Evolutionary conservation across 2,113 vertebrate genomes (phyloP), one percentile per base, ranked within the genome.

Genomic region (Atractosteus spatula): DNA sequence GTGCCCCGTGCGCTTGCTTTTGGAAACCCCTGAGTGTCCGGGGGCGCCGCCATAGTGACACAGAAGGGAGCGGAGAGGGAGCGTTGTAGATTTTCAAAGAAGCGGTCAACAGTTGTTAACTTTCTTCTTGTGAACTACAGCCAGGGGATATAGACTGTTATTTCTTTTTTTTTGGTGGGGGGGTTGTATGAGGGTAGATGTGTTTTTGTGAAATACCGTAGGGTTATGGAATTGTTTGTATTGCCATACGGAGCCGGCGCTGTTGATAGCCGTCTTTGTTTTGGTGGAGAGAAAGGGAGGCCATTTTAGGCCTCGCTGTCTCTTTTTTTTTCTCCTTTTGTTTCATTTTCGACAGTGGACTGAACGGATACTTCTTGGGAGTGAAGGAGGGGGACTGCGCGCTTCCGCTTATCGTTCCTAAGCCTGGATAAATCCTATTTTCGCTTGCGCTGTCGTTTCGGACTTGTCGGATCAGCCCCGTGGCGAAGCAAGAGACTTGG

Each of bases 241-340:
- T 5, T 74, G 45, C 45, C 43, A n/a, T n/a, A 55, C 67, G 10
- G 67, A 64, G 45, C 29, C 73, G 51, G 51, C 59, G 41, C 59
- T 55, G 55, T 73, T 65, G 59, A 43, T 76, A 73, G 43, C 43
- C 41, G 51, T 68, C 72, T 68, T 70, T 66, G 62, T 64, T 51
- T 61, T 75, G 66, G 64, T 61, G 68, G 69, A 68, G 73, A 67
- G 73, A 54, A 69, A 69, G 64, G 62, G 63, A 69, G 68, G 76
- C 73, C 71, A 74, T 74, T 70, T 77, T 74, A 75, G 80, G 76
- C 74, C 69, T 70, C 17, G 62, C 57, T 75, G 72, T 65, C 47
- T 51, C 54, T 59, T 41, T 42, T 8, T 57, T 62, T 74, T 41
- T 55, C 43, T 55, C 17, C 17, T 55, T 63, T 74, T 74, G 56